Evolutionary conservation across 2,113 vertebrate species (phyloP).

Genomic region (Aldabrachelys gigantea): DNA sequence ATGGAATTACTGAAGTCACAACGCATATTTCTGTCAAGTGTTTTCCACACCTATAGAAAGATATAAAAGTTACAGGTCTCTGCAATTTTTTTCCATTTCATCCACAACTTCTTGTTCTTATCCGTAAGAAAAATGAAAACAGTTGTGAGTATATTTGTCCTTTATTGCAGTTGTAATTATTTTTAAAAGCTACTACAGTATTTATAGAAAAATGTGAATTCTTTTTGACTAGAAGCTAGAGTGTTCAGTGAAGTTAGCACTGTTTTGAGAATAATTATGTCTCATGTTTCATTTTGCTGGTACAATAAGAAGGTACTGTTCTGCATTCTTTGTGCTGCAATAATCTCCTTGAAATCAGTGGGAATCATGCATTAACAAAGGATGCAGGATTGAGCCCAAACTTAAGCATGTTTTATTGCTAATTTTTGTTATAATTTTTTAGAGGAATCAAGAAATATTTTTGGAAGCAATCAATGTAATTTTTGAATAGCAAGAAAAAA

Average conservation of each 20-base stretch:
- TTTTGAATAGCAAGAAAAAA: background rate
- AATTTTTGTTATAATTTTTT: background rate
- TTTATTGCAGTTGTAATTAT: background rate
- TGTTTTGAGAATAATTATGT: background rate
- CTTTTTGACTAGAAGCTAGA: background rate
- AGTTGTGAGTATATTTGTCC: constrained; percentile 74
- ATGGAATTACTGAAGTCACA: constrained; percentile 5
- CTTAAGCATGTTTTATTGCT: background rate
- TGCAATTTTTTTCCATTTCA: constrained; percentile 18
- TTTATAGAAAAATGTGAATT: background rate
- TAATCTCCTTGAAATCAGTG: background rate
- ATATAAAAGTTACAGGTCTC: constrained; percentile 73
- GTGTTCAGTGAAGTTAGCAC: background rate
- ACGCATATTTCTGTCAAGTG: constrained; percentile 43
- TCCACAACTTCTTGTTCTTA: constrained; percentile 27
- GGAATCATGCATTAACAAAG: background rate
- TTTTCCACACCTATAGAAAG: constrained; percentile 61
- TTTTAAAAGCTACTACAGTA: background rate
- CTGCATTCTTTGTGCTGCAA: background rate
- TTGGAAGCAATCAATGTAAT: background rate
- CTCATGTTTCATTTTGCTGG: background rate
- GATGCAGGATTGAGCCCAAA: background rate
- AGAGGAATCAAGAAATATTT: background rate
- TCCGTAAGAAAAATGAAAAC: constrained; percentile 73
- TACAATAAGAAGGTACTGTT: background rate